Base-by-base conservation (phyloP, 2,888 invertebrate species). In the Saturnia pavonia region DNA sequence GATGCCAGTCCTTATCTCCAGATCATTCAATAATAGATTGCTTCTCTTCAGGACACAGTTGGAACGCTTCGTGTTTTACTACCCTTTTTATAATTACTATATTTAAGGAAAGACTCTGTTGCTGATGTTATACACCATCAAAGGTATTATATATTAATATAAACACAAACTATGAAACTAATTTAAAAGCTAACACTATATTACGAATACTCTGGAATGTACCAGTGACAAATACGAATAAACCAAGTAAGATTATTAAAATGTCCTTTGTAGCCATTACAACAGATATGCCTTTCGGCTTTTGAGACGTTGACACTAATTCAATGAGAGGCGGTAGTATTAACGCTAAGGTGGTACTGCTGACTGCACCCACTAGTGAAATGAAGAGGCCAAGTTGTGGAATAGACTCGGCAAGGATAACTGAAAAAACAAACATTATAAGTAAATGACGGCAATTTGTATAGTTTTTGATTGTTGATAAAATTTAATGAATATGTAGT, bases 281-380 rank as follows among this genome's bases (percentile, higher is more conserved):
- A 8, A 80, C 51, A 0, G 94, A 88, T 0, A 95, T 89, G 0
- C 94, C 87, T 25, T 94, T 95, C 1, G 94, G 90, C 68, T 94
- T 95, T 75, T 95, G 95, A 83, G 96, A 96, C 72, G 94, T 91
- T 0, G 95, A 94, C 8, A 98, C 96, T 76, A 98, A 91, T 81
- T 99, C 97, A 74, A 99, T 96, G 71, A 98, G 94, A 0, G 98
- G 97, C 1, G 99, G 99, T 84, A 99, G 97, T 60, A 99, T 94
- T 54, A 99, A 94, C 0, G 98, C 98, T 74, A 99, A 90, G 0
- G 97, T 96, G 8, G 98, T 97, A 78, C 98, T 97, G 84, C 98
- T 97, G 0, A 99, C 95, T 0, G 99, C 98, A 8, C 99, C 99
- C 43, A 99, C 97, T 74, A 99, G 89, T 0, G 98, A 98, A 77